phyloP scores from a whole-genome alignment of 2,113 vertebrate species.

The Pithys albifrons region DNA sequence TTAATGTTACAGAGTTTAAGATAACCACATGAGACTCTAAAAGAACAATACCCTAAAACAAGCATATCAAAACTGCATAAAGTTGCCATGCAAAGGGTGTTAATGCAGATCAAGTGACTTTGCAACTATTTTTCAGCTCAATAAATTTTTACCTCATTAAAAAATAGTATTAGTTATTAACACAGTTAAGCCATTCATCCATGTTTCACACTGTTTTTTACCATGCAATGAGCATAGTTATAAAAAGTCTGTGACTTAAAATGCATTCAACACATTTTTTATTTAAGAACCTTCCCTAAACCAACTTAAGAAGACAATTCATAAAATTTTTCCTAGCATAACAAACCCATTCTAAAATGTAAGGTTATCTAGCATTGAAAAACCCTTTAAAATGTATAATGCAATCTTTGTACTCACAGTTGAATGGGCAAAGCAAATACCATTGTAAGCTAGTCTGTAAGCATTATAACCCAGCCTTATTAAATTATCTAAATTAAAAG shows the following conservation, averaged over 20 bases:
- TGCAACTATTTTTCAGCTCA: not conserved
- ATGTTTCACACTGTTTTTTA: not conserved
- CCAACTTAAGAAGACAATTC: not conserved
- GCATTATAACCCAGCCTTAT: not conserved
- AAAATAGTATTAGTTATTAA: not conserved
- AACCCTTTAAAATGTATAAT: not conserved
- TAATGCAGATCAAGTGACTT: not conserved
- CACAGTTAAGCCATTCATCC: not conserved
- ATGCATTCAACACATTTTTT: not conserved
- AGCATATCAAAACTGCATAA: not conserved
- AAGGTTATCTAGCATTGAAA: not conserved
- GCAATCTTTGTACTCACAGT: not conserved
- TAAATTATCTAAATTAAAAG: not conserved
- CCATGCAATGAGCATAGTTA: not conserved
- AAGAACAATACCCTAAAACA: not conserved
- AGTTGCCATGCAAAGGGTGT: not conserved
- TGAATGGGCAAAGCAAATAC: not conserved
- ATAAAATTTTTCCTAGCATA: not conserved
- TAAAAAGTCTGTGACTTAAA: not conserved
- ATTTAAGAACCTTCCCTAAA: not conserved
- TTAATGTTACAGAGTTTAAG: not conserved
- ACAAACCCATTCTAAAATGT: not conserved
- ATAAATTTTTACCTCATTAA: not conserved
- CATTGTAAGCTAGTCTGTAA: not conserved
- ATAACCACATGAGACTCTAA: not conserved